These are phyloP conservation scores for Tillus elongatus DNA, from an alignment of 2,888 invertebrate genomes.

Conservation along the genomic window DNA sequence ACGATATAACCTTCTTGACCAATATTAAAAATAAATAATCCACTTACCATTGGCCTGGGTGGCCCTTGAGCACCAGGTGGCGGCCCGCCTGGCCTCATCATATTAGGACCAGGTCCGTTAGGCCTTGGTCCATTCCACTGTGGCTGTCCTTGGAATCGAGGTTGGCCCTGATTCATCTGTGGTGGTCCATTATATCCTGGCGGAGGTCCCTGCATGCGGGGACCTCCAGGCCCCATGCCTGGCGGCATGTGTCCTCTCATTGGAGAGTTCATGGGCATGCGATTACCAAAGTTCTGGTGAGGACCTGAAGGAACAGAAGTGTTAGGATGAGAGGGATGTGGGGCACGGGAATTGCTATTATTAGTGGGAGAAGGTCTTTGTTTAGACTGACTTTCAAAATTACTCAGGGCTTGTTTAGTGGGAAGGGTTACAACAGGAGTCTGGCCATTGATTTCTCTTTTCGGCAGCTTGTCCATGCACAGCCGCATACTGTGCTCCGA, in stretches of 20 bases:
- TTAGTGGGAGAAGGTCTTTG: slow-evolving; percentile 76
- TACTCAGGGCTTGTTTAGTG: slow-evolving; percentile 77
- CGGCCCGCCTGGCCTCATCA: slow-evolving; percentile 48
- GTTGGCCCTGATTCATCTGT: slow-evolving; percentile 42
- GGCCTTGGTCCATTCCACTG: slow-evolving; percentile 52
- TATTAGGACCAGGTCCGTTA: slow-evolving; percentile 44
- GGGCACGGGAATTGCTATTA: slow-evolving; percentile 52
- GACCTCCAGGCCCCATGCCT: slow-evolving; percentile 47
- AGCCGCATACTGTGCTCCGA: slow-evolving; percentile 83
- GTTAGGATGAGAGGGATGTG: slow-evolving; percentile 52
- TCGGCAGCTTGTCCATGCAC: slow-evolving; percentile 89
- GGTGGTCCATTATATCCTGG: slow-evolving; percentile 53
- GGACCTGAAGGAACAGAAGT: slow-evolving; percentile 49
- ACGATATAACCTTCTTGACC: no score
- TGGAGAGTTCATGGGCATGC: slow-evolving; percentile 43
- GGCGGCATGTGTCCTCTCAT: slow-evolving; percentile 42
- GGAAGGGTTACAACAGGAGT: slow-evolving; percentile 90
- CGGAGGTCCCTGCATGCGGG: slow-evolving; percentile 50
- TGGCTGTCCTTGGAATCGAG: slow-evolving; percentile 50
- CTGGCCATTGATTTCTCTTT: slow-evolving; percentile 93
- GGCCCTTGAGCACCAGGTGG: slow-evolving; percentile 54
- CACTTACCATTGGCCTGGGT: slow-evolving; percentile 49
- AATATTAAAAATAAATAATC: slow-evolving; percentile 5
- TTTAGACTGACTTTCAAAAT: slow-evolving; percentile 89
- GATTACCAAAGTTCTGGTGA: slow-evolving; percentile 46